Conservation (phyloP, 2,113 vertebrate genomes). For the Nematolebias whitei region DNA sequence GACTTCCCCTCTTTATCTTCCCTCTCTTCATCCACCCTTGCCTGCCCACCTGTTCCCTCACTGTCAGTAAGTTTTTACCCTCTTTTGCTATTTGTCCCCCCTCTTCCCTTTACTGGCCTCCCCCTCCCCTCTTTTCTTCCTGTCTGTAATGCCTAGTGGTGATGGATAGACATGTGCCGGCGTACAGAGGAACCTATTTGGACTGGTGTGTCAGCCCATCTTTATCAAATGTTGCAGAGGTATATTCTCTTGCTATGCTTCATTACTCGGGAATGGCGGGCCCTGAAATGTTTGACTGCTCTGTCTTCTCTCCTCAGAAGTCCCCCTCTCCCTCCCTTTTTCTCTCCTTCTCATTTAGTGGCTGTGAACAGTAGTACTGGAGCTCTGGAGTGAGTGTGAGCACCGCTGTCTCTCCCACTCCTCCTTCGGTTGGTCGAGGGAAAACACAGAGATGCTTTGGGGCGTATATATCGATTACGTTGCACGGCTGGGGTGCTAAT, state of each 20-base stretch:
- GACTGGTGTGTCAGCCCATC: slow-evolving; percentile 98
- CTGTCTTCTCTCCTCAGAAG: slow-evolving; percentile 77
- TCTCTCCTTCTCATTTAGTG: slow-evolving; percentile 62
- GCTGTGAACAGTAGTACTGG: slow-evolving; percentile 64
- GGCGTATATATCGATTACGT: slow-evolving; percentile 85
- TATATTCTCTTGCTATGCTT: slow-evolving; percentile 98
- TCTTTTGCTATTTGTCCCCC: slow-evolving; percentile 60
- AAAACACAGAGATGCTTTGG: slow-evolving; percentile 67
- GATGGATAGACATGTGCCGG: slow-evolving; percentile 92
- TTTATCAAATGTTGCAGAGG: slow-evolving; percentile 99
- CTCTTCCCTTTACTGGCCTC: slow-evolving; percentile 40
- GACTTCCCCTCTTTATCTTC: slow-evolving; percentile 66
- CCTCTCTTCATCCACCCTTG: slow-evolving; percentile 50
- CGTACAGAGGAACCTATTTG: slow-evolving; percentile 98
- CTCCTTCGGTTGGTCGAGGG: slow-evolving; percentile 67
- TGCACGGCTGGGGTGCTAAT: slow-evolving; percentile 86
- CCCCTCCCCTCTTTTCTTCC: slow-evolving; percentile 56
- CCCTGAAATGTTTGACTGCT: slow-evolving; percentile 98
- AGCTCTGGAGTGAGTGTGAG: slow-evolving; percentile 71
- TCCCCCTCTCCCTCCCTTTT: slow-evolving; percentile 21
- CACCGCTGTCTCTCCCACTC: slow-evolving; percentile 35
- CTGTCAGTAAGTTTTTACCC: slow-evolving; percentile 73
- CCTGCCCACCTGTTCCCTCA: slow-evolving; percentile 62
- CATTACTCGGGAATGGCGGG: slow-evolving; percentile 97
- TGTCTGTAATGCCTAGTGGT: slow-evolving; percentile 79